Evolutionary conservation across 2,888 invertebrate genomes (phyloP).

Genomic region (Stenichneumon culpator): DNA sequence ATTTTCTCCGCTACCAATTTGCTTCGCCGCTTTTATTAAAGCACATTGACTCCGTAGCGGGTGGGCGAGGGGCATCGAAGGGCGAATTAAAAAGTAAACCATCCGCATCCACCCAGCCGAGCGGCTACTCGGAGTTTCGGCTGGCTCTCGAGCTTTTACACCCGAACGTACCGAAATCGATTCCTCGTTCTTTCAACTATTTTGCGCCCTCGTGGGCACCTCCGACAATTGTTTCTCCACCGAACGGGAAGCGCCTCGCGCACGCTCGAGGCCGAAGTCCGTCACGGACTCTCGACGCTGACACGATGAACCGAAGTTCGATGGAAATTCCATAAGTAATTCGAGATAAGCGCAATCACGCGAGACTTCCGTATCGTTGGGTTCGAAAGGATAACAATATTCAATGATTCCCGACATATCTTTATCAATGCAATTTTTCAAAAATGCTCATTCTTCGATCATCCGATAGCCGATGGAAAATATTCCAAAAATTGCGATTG

Average conservation of each 20-base stretch:
- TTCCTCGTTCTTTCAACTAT: conserved; percentile 56
- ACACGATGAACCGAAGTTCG: conserved; percentile 17
- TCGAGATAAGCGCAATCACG: conserved; percentile 23
- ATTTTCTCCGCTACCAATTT: conserved; percentile 65
- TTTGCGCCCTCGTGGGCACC: conserved; percentile 44
- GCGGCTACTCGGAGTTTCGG: conserved; percentile 40
- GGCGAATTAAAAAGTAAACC: conserved; percentile 82
- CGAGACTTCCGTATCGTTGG: conserved; percentile 15
- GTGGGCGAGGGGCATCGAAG: conserved; percentile 6
- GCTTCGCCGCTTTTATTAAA: conserved; percentile 82
- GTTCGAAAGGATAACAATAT: background rate
- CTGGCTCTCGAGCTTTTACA: conserved; percentile 38
- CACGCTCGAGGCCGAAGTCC: conserved; percentile 2
- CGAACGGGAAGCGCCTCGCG: background rate
- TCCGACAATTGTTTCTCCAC: conserved; percentile 71
- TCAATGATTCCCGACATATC: background rate
- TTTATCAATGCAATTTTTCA: background rate
- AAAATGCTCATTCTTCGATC: too few species aligned
- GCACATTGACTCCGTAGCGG: conserved; percentile 70
- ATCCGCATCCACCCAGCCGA: conserved; percentile 65
- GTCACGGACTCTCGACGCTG: conserved; percentile 1
- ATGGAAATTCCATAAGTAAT: conserved; percentile 52
- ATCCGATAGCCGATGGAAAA: too few species aligned
- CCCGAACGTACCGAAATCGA: conserved; percentile 51
- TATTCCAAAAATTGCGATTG: too few species aligned